These are phyloP conservation scores for Metridium senile DNA, from an alignment of 92 coral and sea anemone species.

Conservation along the genomic window DNA sequence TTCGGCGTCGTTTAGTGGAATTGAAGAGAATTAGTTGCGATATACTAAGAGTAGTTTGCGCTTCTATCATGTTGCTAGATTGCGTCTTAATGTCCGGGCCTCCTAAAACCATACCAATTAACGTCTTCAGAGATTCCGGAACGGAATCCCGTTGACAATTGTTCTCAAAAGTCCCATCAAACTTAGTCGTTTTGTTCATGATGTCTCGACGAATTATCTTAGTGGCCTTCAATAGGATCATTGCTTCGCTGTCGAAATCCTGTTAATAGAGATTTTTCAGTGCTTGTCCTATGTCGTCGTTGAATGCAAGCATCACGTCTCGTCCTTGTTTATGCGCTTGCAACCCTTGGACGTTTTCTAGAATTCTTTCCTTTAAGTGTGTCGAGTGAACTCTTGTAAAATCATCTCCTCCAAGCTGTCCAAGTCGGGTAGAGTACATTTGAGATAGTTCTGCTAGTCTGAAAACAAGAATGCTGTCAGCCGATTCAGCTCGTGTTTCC, in stretches of 20 bases:
- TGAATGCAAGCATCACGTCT: slow-evolving; percentile 48
- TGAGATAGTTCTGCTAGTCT: slow-evolving; percentile 41
- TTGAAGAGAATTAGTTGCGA: slow-evolving; percentile 65
- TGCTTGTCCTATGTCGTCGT: slow-evolving; percentile 48
- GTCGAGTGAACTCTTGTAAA: slow-evolving; percentile 38
- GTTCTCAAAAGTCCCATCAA: slow-evolving; percentile 2
- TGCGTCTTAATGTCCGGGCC: slow-evolving; percentile 53
- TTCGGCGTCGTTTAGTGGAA: slow-evolving; percentile 41
- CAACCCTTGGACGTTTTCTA: slow-evolving; percentile 52
- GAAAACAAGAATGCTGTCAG: slow-evolving; percentile 26
- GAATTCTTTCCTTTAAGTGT: slow-evolving; percentile 52
- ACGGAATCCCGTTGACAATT: slow-evolving; percentile 15
- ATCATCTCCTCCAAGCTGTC: neutral
- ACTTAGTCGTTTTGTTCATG: slow-evolving; percentile 17
- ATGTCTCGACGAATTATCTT: slow-evolving; percentile 56
- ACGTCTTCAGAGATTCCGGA: slow-evolving; percentile 21
- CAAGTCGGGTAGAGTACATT: slow-evolving; percentile 18
- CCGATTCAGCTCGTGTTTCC: slow-evolving; percentile 48
- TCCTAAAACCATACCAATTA: slow-evolving; percentile 59
- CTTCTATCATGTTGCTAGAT: slow-evolving; percentile 38
- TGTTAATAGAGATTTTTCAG: slow-evolving; percentile 23
- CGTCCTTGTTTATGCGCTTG: slow-evolving; percentile 60
- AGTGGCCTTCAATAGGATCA: slow-evolving; percentile 43
- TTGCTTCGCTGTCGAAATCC: slow-evolving; percentile 56
- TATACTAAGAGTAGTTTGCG: slow-evolving; percentile 61